Base-by-base conservation (phyloP, 2,113 vertebrate species). In the Nyctereutes procyonoides region DNA sequence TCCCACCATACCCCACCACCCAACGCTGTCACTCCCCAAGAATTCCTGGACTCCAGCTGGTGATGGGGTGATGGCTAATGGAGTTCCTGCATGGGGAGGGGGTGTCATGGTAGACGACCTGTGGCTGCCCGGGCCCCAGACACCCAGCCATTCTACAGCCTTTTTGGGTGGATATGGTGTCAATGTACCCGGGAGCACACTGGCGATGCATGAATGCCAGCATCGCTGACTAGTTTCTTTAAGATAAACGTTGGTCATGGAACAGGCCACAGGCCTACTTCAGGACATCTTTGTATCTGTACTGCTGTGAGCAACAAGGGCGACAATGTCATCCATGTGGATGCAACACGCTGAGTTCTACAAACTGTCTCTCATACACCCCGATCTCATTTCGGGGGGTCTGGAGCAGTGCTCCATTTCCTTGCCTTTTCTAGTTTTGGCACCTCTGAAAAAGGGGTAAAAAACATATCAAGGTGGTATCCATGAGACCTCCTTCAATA, bases 341-440 rank as follows among this genome's bases (percentile, higher is more conserved):
- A 88, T 48, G 51, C 38, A 92, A 20, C 35, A 26, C 5, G 35
- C 94, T 56, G 63, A 80, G 48, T 28, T 60, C 79, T 84, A 51
- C 32, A 19, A 35, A 24, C n/a, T 80, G 26, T 48, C 43, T 69
- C 26, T 35, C 51, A 87, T 24, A 69, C 88, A 60, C 9, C 5
- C 9, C 5, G 58, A 95, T 77, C 88, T 77, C 22, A 67, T 67
- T 65, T 62, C 71, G 53, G 28, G n/a, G n/a, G 11, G 84, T 24
- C 65, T 69, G 28, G 35, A 55, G 48, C 26, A n/a, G 10, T 22
- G 80, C 51, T 96, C 80, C 38, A 32, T 58, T 90, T 43, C 85
- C 90, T 85, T 62, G 55, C 38, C 82, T 82, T 88, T 97, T 79
- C 95, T 88, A 86, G 65, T 79, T 81, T 85, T 9, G 56, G 81